Conservation (phyloP, 2,888 invertebrate genomes). For the Chesias legatella region DNA sequence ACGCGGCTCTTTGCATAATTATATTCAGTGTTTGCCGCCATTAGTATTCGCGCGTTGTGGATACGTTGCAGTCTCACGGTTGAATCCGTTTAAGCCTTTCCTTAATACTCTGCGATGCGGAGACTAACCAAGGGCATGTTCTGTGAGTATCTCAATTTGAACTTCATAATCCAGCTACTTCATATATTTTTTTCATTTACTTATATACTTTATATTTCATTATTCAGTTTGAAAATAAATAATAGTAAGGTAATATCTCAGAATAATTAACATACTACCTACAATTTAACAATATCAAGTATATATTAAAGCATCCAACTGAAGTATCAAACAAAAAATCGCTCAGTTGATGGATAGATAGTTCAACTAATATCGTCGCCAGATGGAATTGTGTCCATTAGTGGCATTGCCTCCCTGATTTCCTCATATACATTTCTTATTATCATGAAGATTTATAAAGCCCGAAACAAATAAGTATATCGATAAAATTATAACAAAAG, state of each 20-base stretch:
- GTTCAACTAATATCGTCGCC: no score
- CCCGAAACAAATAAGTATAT: background rate
- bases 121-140: conserved; percentile 33
- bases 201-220: no score
- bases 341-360: no score
- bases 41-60: conserved; percentile 42
- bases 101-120: conserved; percentile 29
- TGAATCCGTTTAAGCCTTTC: conserved; percentile 36
- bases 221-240: no score
- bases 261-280: background rate
- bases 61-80: conserved; percentile 33
- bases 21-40: conserved; percentile 49
- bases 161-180: conserved; percentile 13
- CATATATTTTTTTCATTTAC: conserved; percentile 12
- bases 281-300: no score
- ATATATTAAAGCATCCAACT: conserved; percentile 10
- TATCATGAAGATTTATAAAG: no score
- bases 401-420: no score
- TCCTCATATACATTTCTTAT: no score
- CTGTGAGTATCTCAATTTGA: conserved; percentile 26
- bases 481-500: background rate
- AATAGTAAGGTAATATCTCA: no score
- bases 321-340: no score
- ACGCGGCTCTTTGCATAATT: conserved; percentile 45
- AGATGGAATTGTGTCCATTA: no score